Percentiles rank a stretch among this genome's conserved stretches.
Conservation (phyloP, 2,113 vertebrate species). For the Zosterops pallidus region DNA sequence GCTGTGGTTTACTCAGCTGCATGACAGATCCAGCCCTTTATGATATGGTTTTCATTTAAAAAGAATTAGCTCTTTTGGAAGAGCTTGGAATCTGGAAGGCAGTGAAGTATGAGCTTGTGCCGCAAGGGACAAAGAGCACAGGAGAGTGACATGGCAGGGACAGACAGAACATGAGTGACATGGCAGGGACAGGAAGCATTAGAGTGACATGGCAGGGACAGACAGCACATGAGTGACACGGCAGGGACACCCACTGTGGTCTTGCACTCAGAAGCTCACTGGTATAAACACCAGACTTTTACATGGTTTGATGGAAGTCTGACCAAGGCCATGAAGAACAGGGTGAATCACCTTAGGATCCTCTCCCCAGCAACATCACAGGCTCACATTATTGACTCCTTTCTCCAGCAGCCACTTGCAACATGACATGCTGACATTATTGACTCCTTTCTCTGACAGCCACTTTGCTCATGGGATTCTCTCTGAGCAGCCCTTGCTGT, state of each 20-base stretch:
- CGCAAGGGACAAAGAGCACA: not conserved
- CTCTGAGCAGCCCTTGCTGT: not conserved
- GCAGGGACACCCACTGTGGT: not conserved
- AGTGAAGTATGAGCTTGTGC: not conserved
- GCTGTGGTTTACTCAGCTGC: constrained; percentile 68
- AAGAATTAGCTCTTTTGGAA: constrained; percentile 47
- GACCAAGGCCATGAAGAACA: not conserved
- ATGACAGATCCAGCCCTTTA: constrained; percentile 58
- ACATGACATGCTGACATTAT: not conserved
- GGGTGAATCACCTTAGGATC: not conserved
- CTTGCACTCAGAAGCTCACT: not conserved
- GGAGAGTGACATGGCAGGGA: not conserved
- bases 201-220: not conserved
- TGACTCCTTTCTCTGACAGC: not conserved
- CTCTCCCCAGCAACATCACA: not conserved
- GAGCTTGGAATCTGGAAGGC: constrained; percentile 39
- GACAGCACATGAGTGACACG: not conserved
- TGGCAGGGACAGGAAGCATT: not conserved
- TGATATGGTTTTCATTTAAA: constrained; percentile 66
- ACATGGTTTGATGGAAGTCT: not conserved
- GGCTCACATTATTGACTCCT: not conserved
- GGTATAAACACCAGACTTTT: not conserved
- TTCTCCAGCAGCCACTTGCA: not conserved
- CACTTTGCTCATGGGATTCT: not conserved
- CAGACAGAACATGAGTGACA: not conserved